phyloP scores from a whole-genome alignment of 2,113 vertebrate genomes.

The Melanerpes aurifrons region DNA sequence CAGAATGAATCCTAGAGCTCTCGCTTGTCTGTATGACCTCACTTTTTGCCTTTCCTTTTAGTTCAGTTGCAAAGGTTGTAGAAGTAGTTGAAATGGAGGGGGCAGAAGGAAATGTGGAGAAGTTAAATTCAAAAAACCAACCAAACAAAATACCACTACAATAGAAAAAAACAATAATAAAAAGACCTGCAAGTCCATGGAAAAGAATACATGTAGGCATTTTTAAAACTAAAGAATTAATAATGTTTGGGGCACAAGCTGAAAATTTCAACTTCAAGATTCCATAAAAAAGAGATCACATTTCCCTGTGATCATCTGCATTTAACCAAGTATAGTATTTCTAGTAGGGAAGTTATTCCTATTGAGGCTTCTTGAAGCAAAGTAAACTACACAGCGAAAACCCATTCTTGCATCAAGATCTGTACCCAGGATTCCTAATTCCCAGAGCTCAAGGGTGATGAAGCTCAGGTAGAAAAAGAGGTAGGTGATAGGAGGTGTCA shows the following conservation, averaged over 20 bases:
- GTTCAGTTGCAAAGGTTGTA: background rate
- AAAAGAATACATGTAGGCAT: background rate
- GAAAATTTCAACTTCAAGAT: background rate
- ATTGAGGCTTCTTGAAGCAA: background rate
- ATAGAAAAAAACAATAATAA: no score
- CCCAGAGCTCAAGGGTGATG: background rate
- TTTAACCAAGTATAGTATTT: background rate
- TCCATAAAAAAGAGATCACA: background rate
- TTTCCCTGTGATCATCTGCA: background rate
- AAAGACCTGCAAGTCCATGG: background rate
- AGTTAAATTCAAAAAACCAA: background rate
- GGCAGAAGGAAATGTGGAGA: background rate
- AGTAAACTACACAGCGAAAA: background rate
- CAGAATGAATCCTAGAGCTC: constrained; percentile 1
- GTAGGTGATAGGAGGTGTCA: background rate
- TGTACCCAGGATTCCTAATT: background rate
- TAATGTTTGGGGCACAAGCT: background rate
- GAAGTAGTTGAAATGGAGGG: background rate
- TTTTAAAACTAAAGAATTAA: background rate
- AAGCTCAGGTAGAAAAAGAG: background rate
- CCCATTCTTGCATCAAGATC: background rate
- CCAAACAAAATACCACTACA: background rate
- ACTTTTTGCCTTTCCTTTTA: constrained; percentile 19
- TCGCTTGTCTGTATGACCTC: background rate
- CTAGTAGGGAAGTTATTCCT: background rate